phyloP scores from a whole-genome alignment of 2,888 invertebrate genomes.

The Nebria brevicollis region DNA sequence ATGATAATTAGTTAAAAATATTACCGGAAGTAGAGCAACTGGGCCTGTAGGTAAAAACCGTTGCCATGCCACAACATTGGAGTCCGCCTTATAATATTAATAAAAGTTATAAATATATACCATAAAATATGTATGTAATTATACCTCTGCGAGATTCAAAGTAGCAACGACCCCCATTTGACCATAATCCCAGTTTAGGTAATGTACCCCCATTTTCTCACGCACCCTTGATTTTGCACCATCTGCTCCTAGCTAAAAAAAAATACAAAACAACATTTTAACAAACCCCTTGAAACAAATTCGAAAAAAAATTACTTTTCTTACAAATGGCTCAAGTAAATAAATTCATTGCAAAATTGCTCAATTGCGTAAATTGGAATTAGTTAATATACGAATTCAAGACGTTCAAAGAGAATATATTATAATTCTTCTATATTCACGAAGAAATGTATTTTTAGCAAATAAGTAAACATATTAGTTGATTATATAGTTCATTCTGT shows the following conservation, averaged over 20 bases:
- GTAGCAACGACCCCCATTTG: conserved; percentile 95
- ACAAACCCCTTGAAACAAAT: background rate
- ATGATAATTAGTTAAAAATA: conserved; percentile 23
- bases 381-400: background rate
- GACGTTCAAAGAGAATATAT: background rate
- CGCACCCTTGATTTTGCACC: conserved; percentile 91
- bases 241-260: conserved; percentile 88
- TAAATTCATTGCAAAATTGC: too few species aligned
- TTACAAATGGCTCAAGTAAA: too few species aligned
- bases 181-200: conserved; percentile 84
- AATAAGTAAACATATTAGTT: background rate
- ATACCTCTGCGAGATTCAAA: conserved; percentile 80
- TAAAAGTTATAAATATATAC: conserved; percentile 36
- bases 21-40: conserved; percentile 87
- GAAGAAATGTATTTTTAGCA: background rate
- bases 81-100: conserved; percentile 67
- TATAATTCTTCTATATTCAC: background rate
- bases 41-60: conserved; percentile 93
- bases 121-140: conserved; percentile 28
- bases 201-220: conserved; percentile 81
- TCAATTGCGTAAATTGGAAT: too few species aligned
- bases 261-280: conserved; percentile 8
- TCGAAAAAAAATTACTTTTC: background rate
- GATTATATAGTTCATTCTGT: background rate
- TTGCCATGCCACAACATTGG: conserved; percentile 95